Percentiles rank a stretch among this genome's conserved stretches.
Evolutionary conservation across 2,888 invertebrate species (phyloP).

Genomic region (Drymonia ruficornis): DNA sequence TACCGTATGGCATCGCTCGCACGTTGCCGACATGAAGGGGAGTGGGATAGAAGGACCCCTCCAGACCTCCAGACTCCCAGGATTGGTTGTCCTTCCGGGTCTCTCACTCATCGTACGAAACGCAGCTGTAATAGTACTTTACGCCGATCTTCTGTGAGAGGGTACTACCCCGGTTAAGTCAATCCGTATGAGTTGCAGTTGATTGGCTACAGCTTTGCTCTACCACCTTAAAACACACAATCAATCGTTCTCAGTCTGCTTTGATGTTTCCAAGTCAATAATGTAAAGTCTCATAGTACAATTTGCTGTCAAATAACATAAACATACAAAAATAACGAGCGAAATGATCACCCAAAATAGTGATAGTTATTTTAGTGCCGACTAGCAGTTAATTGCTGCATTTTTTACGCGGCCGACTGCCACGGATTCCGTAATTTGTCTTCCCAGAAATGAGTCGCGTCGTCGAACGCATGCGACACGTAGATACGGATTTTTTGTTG

Average conservation of each 20-base stretch:
- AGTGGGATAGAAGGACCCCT: no score
- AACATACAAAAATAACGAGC: constrained; percentile 73
- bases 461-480: constrained; percentile 81
- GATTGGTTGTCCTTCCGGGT: no score
- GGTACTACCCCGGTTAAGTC: no score
- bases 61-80: no score
- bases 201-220: no score
- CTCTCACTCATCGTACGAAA: no score
- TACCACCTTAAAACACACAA: constrained; percentile 48
- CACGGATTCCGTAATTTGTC: constrained; percentile 82
- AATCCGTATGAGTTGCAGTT: no score
- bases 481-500: constrained; percentile 63
- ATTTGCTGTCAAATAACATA: constrained; percentile 63
- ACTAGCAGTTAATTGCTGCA: constrained; percentile 79
- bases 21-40: no score
- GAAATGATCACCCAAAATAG: constrained; percentile 75
- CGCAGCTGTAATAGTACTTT: no score
- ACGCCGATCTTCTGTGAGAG: no score
- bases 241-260: constrained; percentile 37
- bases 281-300: constrained; percentile 51
- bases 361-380: constrained; percentile 66
- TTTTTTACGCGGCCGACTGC: constrained; percentile 77
- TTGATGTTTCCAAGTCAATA: constrained; percentile 60
- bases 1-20: no score
- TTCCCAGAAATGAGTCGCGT: constrained; percentile 84